A percentile compares a stretch with the other conserved stretches of the same genome.
Conservation (phyloP, 92 coral and sea anemone species). For the Virgularia gustaviana region DNA sequence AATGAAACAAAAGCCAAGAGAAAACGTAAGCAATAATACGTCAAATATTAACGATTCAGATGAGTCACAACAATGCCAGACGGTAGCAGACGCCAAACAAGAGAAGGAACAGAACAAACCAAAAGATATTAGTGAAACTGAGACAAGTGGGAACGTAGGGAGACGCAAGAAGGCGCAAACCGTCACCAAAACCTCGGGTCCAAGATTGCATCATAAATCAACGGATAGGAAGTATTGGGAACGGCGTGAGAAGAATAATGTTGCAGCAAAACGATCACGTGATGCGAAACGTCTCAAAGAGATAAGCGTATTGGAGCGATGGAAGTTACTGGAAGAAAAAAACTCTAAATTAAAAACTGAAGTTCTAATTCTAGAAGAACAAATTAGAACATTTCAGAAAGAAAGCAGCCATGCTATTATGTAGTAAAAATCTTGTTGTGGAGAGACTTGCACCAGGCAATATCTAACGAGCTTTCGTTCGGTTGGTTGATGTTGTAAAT, state of each 20-base stretch:
- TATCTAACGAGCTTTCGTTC: too few relatives aligned
- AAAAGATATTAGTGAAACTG: too few relatives aligned
- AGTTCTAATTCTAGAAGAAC: constrained; percentile 4
- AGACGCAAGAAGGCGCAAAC: neutral
- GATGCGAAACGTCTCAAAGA: constrained; percentile 33
- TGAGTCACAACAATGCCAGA: neutral
- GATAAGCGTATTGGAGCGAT: constrained; percentile 22
- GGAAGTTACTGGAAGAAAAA: constrained; percentile 25
- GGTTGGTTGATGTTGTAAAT: too few relatives aligned
- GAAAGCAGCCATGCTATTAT: too few relatives aligned
- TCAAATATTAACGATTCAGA: neutral
- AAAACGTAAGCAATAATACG: neutral
- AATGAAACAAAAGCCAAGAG: neutral
- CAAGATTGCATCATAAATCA: too few relatives aligned
- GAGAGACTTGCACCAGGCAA: too few relatives aligned
- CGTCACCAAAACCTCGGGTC: neutral
- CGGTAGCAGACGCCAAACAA: neutral
- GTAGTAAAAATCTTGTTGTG: too few relatives aligned
- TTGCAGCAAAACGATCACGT: constrained; percentile 33
- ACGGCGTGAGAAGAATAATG: constrained; percentile 19
- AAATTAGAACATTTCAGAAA: neutral
- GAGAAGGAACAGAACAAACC: neutral
- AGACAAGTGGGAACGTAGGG: too few relatives aligned
- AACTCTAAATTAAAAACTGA: constrained; percentile 14
- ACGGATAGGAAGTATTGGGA: constrained; percentile 26